Percentiles rank a stretch among this genome's conserved stretches.
phyloP scores from a whole-genome alignment of 2,888 invertebrate species.

The Aquatica leii region DNA sequence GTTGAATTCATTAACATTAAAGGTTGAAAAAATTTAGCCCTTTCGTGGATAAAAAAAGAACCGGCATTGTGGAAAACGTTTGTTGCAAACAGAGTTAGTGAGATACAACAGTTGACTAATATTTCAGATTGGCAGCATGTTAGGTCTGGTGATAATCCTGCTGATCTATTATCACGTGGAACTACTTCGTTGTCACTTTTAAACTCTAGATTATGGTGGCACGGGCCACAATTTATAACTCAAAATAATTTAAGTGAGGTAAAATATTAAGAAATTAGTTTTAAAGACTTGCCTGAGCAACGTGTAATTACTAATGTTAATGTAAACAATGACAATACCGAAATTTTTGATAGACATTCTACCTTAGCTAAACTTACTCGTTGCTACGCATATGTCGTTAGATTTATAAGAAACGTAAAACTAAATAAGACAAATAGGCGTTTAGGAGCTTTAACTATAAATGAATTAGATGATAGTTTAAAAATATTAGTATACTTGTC shows the following conservation, averaged over 20 bases:
- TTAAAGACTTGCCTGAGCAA: not conserved
- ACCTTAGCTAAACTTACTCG: not conserved
- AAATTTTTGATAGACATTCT: constrained; percentile 5
- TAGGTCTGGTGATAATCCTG: constrained; percentile 5
- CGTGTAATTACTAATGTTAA: no score
- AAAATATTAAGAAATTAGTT: not conserved
- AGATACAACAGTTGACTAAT: constrained; percentile 4
- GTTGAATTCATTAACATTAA: not conserved
- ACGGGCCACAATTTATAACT: constrained; percentile 1
- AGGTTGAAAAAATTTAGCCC: not conserved
- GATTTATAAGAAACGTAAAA: constrained; percentile 13
- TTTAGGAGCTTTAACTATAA: not conserved
- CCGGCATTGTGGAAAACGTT: constrained; percentile 1
- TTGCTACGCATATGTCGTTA: not conserved
- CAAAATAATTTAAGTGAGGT: constrained; percentile 10
- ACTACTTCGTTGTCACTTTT: not conserved
- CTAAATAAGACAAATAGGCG: not conserved
- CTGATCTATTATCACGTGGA: constrained; percentile 9
- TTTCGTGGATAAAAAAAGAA: constrained; percentile 12
- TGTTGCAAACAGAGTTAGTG: constrained; percentile 11
- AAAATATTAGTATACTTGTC: not conserved
- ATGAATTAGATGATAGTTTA: not conserved
- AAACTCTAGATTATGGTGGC: constrained; percentile 4
- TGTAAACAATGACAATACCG: no score
- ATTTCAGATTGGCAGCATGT: not conserved